Conservation (phyloP, 2,797 vertebrate species). For the Melanotaenia boesemani region DNA sequence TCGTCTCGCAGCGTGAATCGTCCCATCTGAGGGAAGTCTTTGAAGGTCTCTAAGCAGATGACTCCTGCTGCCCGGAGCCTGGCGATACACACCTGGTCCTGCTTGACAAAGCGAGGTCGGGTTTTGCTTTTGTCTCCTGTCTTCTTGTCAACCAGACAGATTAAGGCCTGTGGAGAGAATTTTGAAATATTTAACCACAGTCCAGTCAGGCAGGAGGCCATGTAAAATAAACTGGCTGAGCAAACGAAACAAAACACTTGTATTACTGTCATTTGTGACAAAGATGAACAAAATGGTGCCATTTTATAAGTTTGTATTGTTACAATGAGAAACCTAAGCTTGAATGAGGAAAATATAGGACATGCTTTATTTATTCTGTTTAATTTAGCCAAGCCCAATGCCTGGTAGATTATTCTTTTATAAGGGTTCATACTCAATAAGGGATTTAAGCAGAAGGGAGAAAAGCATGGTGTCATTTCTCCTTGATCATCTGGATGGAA, state of each 20-base stretch:
- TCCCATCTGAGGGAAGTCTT: slow-evolving; percentile 99
- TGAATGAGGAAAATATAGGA: background rate
- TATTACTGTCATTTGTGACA: background rate
- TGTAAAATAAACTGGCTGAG: background rate
- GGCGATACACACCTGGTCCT: slow-evolving; percentile 99
- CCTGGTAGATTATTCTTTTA: background rate
- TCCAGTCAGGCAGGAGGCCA: background rate
- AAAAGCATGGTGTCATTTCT: background rate
- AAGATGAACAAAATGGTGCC: background rate
- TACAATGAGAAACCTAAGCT: background rate
- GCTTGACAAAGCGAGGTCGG: slow-evolving; percentile 97
- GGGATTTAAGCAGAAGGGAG: background rate
- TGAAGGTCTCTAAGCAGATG: slow-evolving; percentile 99
- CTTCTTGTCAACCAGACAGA: slow-evolving; percentile 99
- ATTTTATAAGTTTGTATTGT: background rate
- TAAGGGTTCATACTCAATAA: background rate
- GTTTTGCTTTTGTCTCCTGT: slow-evolving; percentile 98
- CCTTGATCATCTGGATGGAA: background rate
- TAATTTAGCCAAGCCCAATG: background rate
- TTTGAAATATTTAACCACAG: background rate
- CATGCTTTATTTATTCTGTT: background rate
- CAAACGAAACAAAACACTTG: background rate
- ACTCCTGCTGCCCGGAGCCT: slow-evolving; percentile 94
- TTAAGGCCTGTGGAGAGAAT: slow-evolving; percentile 89
- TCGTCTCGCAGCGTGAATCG: slow-evolving; percentile 97